Percentiles rank a stretch among this genome's conserved stretches.
phyloP scores from a whole-genome alignment of 2,888 invertebrate genomes.

The Sylvicola cinctus region DNA sequence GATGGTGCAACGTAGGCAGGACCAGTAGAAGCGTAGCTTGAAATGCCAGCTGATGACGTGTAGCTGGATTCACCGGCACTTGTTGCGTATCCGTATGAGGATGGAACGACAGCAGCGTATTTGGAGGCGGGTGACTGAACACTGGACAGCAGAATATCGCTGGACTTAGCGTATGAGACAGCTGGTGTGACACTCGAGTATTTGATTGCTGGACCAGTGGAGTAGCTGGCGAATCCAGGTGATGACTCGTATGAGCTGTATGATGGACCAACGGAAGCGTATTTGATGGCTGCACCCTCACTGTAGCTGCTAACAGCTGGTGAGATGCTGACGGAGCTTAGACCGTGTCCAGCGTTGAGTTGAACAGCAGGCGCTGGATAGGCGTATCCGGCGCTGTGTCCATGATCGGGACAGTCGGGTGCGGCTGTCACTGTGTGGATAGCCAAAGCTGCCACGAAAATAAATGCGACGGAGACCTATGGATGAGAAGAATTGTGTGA shows the following conservation, averaged over 20 bases:
- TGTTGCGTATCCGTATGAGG: conserved; percentile 33
- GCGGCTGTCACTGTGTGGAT: conserved; percentile 12
- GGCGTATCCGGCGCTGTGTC: conserved; percentile 27
- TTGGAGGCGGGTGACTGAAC: conserved; percentile 23
- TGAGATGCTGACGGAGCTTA: conserved; percentile 15
- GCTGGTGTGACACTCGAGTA: conserved; percentile 14
- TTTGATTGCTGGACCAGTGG: conserved; percentile 18
- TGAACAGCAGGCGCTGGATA: conserved; percentile 33
- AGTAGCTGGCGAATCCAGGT: conserved; percentile 15
- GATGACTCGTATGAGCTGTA: conserved; percentile 17
- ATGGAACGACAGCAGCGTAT: conserved; percentile 22
- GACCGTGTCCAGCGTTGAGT: conserved; percentile 24
- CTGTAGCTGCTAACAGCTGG: conserved; percentile 17
- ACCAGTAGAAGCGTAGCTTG: conserved; percentile 22
- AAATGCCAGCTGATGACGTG: conserved; percentile 9
- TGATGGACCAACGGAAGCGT: conserved; percentile 19
- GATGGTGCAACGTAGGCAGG: conserved; percentile 12
- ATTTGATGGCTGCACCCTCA: conserved; percentile 21
- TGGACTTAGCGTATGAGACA: conserved; percentile 18
- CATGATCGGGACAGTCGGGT: conserved; percentile 18
- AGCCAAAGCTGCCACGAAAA: conserved; percentile 16
- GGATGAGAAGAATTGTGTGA: conserved; percentile 9
- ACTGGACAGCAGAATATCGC: conserved; percentile 18
- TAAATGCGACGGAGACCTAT: conserved; percentile 15
- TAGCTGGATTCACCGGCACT: conserved; percentile 29